phyloP scores from a whole-genome alignment of 2,888 invertebrate genomes.

The Lasioglossum oenotherae region DNA sequence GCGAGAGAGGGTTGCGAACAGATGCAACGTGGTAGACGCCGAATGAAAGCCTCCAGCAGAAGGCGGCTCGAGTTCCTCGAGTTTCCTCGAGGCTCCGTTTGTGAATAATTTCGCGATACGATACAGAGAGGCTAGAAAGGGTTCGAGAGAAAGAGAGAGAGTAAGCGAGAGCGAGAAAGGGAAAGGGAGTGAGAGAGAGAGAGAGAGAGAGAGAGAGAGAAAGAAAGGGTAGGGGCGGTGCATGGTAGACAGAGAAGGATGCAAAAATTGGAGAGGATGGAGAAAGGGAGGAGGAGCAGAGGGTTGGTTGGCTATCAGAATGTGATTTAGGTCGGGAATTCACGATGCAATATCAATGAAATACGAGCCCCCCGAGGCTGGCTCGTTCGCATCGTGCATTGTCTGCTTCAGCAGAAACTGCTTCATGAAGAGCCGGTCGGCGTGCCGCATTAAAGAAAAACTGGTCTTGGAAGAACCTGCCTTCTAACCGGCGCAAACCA shows the following conservation, averaged over 20 bases:
- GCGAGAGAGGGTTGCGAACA: constrained; percentile 27
- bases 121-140: constrained; percentile 21
- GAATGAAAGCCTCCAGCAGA: constrained; percentile 43
- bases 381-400: constrained; percentile 59
- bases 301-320: constrained; percentile 58
- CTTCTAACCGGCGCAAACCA: constrained; percentile 7
- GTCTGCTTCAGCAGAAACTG: constrained; percentile 60
- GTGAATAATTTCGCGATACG: constrained; percentile 64
- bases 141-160: background rate
- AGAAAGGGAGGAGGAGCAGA: constrained; percentile 24
- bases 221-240: background rate
- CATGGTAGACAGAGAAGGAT: background rate
- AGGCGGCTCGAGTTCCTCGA: constrained; percentile 46
- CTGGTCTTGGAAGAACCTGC: constrained; percentile 65
- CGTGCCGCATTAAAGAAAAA: constrained; percentile 62
- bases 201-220: background rate
- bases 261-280: constrained; percentile 36
- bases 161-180: background rate
- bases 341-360: constrained; percentile 69
- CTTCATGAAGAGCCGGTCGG: constrained; percentile 58
- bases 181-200: background rate
- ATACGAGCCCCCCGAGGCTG: constrained; percentile 60
- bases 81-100: constrained; percentile 52
- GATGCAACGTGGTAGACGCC: constrained; percentile 42
- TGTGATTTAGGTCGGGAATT: constrained; percentile 66